Percentiles rank a stretch among this genome's conserved stretches.
Conservation (phyloP, 2,113 vertebrate species). For the Oreocharis arfaki region DNA sequence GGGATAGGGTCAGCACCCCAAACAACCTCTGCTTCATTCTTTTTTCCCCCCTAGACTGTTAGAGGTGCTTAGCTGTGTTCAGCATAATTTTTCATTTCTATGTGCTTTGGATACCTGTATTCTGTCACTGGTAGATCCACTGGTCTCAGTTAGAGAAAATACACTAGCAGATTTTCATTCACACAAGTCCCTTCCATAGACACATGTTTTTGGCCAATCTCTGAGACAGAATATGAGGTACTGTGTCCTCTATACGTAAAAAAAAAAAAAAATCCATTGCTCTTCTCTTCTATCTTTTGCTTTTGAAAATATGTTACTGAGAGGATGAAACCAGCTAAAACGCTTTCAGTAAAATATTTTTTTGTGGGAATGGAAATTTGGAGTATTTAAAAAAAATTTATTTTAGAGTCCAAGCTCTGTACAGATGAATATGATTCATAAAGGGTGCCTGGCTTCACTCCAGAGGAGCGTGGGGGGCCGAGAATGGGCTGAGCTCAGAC, state of each 20-base stretch:
- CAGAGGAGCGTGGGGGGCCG: background rate
- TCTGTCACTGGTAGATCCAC: background rate
- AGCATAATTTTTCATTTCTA: background rate
- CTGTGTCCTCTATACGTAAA: background rate
- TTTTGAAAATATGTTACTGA: background rate
- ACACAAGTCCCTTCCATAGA: background rate
- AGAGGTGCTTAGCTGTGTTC: background rate
- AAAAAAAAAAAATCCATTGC: background rate
- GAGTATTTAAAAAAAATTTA: background rate
- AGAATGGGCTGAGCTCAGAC: background rate
- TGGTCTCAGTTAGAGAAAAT: background rate
- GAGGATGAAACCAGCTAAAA: background rate
- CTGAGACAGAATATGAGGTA: background rate
- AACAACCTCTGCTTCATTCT: background rate
- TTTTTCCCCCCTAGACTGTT: background rate
- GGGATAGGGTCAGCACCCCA: background rate
- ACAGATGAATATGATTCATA: background rate
- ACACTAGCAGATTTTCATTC: background rate
- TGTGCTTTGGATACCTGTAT: background rate
- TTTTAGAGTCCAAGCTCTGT: background rate
- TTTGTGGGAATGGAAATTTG: background rate
- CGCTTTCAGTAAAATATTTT: background rate
- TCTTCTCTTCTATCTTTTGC: background rate
- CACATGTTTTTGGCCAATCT: background rate
- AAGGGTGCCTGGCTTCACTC: background rate